These are phyloP conservation scores for Hydrophis major DNA, from an alignment of 2,797 vertebrate species.

Conservation along the genomic window DNA sequence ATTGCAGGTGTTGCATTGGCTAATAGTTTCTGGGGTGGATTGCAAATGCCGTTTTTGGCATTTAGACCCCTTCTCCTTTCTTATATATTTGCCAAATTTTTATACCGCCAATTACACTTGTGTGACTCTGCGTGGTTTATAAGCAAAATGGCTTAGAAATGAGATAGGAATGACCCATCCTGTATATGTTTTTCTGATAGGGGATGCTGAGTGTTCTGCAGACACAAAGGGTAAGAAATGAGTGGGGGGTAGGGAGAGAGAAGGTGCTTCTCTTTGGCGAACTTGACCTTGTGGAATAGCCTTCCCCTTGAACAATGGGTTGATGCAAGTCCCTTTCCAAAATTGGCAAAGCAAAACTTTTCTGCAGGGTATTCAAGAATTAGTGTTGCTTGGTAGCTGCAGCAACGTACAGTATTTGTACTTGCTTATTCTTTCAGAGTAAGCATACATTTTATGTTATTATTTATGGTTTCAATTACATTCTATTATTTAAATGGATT, in stretches of 20 bases:
- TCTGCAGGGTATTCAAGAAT: neutral
- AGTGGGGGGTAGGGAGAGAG: neutral
- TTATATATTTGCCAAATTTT: neutral
- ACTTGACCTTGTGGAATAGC: neutral
- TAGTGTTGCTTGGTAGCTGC: neutral
- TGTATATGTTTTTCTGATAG: neutral
- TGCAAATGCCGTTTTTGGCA: neutral
- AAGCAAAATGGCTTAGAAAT: neutral
- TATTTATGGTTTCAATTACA: neutral
- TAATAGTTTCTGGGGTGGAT: neutral
- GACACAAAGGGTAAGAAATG: neutral
- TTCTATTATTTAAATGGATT: neutral
- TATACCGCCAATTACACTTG: neutral
- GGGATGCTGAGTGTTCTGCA: neutral
- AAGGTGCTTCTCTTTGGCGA: neutral
- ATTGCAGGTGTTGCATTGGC: neutral
- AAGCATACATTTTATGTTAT: neutral
- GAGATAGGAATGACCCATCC: neutral
- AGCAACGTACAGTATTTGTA: neutral
- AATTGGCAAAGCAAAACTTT: neutral
- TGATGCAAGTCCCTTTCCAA: neutral
- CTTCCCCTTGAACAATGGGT: neutral
- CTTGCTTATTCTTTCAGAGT: neutral
- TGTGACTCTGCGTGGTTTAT: neutral
- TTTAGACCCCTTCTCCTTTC: neutral